Evolutionary conservation across 1,140 invertebrate genomes (phyloP), one percentile per base, ranked within the genome.

Genomic region (Laupala kohalensis): DNA sequence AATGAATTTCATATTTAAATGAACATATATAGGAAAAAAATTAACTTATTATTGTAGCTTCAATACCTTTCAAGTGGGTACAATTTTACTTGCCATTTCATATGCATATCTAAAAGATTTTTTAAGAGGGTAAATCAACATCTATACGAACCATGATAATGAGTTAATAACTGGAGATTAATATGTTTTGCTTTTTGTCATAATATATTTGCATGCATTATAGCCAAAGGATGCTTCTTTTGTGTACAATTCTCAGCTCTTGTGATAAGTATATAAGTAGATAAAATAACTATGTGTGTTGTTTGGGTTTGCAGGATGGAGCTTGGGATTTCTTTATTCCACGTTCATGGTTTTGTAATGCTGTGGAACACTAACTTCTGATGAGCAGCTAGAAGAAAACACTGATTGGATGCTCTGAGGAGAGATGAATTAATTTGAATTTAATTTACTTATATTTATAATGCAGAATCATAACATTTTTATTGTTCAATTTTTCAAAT

Each of bases 281-380:
- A 24, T 3, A 25, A 64, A 19, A 26, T 66, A 12, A 5, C 27
- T 5, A 66, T 66, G 5, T 25, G 25, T 66, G 19, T 66, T 66
- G 15, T 15, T 25, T 66, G 25, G 19, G 27, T 19, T 25, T 66
- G 25, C 65, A 66, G 65, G 65, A 66, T 12, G 25, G 25, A 25
- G 25, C 27, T 66, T 66, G 3, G 5, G 67, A 68, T 68, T 68
- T 68, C 67, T 68, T 68, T 37, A n/a, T 68, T 27, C 67, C 67
- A 24, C 67, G 67, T 5, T 68, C 67, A 5, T 68, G 67, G 67
- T 29, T 12, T 1, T 68, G 67, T 29, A 15, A 53, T 53, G 37
- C 37, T 53, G 37, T 53, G 9, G 19, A 53, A 53, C 37, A 53
- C 9, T 53, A 19, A 53, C n/a, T n/a, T n/a, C n/a, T n/a, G n/a